These are phyloP conservation scores for Zygogramma bicolorata DNA, from an alignment of 2,888 invertebrate species.

Conservation along the genomic window DNA sequence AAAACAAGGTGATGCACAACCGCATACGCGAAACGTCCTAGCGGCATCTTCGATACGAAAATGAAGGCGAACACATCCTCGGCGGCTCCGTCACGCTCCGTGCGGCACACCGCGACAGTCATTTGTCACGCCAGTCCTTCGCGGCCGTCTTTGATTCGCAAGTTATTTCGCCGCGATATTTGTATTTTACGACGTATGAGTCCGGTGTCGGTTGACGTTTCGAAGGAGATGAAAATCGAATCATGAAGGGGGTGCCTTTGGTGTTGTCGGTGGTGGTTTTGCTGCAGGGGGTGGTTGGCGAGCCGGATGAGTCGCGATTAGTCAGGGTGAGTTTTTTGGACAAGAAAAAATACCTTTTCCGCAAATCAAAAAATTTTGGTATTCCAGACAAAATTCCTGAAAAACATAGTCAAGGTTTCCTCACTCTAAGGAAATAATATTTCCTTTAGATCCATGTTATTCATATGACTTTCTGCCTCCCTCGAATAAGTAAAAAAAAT, in stretches of 20 bases:
- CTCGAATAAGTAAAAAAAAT: too few relatives aligned
- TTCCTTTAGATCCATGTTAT: too few relatives aligned
- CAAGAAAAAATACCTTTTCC: too few relatives aligned
- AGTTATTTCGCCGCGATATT: slow-evolving; percentile 40
- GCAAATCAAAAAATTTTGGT: too few relatives aligned
- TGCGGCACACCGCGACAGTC: slow-evolving; percentile 58
- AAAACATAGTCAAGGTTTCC: too few relatives aligned
- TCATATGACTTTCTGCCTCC: too few relatives aligned
- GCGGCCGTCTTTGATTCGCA: slow-evolving; percentile 57
- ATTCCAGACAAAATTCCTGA: too few relatives aligned
- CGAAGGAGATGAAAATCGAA: background rate
- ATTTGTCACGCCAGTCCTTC: slow-evolving; percentile 65
- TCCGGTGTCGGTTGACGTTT: background rate
- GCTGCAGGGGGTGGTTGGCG: background rate
- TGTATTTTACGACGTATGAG: background rate
- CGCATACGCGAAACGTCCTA: background rate
- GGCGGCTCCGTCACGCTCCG: slow-evolving; percentile 59
- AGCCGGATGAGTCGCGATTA: background rate
- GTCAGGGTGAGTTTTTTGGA: slow-evolving; percentile 7
- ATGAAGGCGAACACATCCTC: slow-evolving; percentile 7
- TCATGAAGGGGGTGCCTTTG: background rate
- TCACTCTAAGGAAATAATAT: too few relatives aligned
- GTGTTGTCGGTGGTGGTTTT: background rate
- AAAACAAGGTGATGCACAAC: background rate
- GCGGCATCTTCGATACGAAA: background rate